These are phyloP conservation scores for Cladopsammia gracilis DNA, from an alignment of 64 coral and sea anemone species.

Conservation along the genomic window DNA sequence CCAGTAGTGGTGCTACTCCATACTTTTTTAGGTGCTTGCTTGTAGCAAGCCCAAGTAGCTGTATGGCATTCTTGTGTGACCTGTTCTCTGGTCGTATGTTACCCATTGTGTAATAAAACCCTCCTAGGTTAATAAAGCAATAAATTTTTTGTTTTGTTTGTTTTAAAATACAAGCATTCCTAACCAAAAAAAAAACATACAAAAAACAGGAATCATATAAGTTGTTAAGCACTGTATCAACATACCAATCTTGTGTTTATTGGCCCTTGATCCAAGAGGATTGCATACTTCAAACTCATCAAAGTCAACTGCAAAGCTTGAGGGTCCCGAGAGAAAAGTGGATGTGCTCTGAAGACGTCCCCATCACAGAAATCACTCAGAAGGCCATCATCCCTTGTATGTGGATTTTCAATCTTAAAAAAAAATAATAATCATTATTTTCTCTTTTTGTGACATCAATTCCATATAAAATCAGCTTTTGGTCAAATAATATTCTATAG, in stretches of 20 bases:
- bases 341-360: conserved; percentile 42
- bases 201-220: too few species aligned
- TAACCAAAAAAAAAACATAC: background rate
- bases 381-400: conserved; percentile 53
- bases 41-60: conserved; percentile 41
- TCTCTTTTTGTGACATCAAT: too few species aligned
- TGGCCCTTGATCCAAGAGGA: conserved; percentile 53
- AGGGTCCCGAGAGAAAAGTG: conserved; percentile 47
- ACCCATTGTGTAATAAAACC: conserved; percentile 69
- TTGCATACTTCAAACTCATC: conserved; percentile 71
- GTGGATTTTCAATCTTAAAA: conserved; percentile 58
- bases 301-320: conserved; percentile 52
- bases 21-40: conserved; percentile 45
- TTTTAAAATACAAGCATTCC: background rate
- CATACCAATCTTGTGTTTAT: conserved; percentile 50
- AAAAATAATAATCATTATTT: background rate
- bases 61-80: conserved; percentile 68
- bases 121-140: background rate
- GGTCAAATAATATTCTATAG: too few species aligned
- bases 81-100: conserved; percentile 68
- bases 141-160: background rate
- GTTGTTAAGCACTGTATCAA: background rate
- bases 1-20: conserved; percentile 50
- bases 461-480: too few species aligned
- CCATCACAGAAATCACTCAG: conserved; percentile 72